These are phyloP conservation scores for Apostichopus parvimensis DNA, from an alignment of 35 echinoderm and acorn worm species.

Conservation along the genomic window DNA sequence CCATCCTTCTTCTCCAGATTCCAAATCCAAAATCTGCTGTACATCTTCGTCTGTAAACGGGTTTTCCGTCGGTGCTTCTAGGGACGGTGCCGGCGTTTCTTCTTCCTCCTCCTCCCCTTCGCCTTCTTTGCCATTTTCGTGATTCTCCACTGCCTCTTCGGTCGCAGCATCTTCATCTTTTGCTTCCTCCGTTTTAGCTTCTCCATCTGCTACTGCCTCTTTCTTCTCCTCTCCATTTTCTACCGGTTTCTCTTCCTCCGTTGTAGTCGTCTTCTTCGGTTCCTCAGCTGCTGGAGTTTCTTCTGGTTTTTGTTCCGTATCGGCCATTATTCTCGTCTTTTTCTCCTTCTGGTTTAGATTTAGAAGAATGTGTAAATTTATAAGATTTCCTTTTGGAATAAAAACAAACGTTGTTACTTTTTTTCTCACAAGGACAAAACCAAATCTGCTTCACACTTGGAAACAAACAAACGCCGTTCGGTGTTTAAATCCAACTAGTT, in stretches of 20 bases:
- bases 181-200: conserved; percentile 46
- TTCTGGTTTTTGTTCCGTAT: conserved; percentile 78
- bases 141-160: conserved; percentile 39
- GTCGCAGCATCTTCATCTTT: conserved; percentile 40
- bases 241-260: conserved; percentile 59
- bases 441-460: not conserved
- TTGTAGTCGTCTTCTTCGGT: conserved; percentile 7
- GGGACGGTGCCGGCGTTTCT: conserved; percentile 36
- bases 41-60: conserved; percentile 88
- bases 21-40: conserved; percentile 72
- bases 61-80: conserved; percentile 84
- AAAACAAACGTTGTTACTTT: conserved; percentile 4
- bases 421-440: not conserved
- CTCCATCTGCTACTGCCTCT: conserved; percentile 59
- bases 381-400: conserved; percentile 9
- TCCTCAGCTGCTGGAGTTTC: conserved; percentile 64
- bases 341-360: not conserved
- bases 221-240: conserved; percentile 58
- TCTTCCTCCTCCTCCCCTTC: conserved; percentile 47
- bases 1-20: conserved; percentile 84
- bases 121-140: conserved; percentile 58
- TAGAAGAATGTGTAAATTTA: not conserved
- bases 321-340: conserved; percentile 68
- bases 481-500: conserved; percentile 22
- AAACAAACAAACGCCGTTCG: conserved; percentile 9